Base-by-base conservation (phyloP, 1,140 invertebrate genomes). In the Hycleus cichorii region DNA sequence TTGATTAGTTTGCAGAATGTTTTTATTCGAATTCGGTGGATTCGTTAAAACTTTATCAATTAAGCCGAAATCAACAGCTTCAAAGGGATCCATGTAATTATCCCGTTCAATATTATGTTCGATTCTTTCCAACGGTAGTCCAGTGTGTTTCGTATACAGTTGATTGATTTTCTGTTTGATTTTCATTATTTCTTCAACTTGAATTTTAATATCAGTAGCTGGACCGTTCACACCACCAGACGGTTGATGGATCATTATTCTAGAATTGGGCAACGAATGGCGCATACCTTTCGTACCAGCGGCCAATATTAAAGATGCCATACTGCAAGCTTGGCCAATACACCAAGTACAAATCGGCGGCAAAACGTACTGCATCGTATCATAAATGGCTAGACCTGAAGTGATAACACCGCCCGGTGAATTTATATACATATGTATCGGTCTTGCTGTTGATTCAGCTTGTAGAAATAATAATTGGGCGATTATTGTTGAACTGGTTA, bases 171-270 rank as follows among this genome's bases (percentile, higher is more conserved):
- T 87, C 51, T 85, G 83, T 72, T 98, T 98, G 1, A 98, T 69
- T 70, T 95, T 95, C 11, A 93, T 75, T 60, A 99, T 98, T 78
- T 99, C 95, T 78, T 97, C 90, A 0, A 95, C 96, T 72, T 97
- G 93, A 70, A 99, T 99, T 70, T 94, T 86, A 69, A 98, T 97
- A 74, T 98, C 95, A 42, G 95, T 96, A 7, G 95, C 96, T 80
- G 97, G 95, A 39, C 96, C 95, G 79, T 80, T 80, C 44, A 88
- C 93, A 48, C 92, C 90, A 42, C 97, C 96, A 45, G 92, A 95
- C 3, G 96, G 95, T 71, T 99, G 97, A 77, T 99, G 97, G 39
- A 98, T 89, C 96, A 99, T 99, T 44, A 99, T 95, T 55, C 96
- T 81, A 2, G 95, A 88, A 78, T 99, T 97, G n/a, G 97, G 97